phyloP scores from a whole-genome alignment of 2,888 invertebrate genomes.

The Drosophila emarginata region DNA sequence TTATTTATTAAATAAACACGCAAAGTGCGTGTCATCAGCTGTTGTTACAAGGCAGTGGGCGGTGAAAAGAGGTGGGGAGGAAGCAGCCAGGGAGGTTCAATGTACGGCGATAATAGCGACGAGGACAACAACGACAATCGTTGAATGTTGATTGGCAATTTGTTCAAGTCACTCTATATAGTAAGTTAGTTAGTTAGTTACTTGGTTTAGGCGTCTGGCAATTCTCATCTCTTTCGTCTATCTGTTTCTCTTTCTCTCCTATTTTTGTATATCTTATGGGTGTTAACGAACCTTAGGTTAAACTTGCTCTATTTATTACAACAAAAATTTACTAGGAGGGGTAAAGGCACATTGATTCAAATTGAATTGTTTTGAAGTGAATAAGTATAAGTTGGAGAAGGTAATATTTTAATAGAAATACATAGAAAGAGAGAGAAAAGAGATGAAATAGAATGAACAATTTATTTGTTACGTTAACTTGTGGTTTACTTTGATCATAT shows the following conservation, averaged over 20 bases:
- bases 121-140: conserved; percentile 41
- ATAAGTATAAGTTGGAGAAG: not conserved
- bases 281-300: conserved; percentile 49
- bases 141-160: conserved; percentile 62
- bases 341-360: conserved; percentile 24
- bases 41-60: conserved; percentile 14
- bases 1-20: conserved; percentile 75
- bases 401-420: not conserved
- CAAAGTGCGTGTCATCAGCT: conserved; percentile 65
- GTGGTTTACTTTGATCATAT: too few species aligned
- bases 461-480: too few species aligned
- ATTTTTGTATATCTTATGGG: conserved; percentile 19
- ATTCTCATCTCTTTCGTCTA: not conserved
- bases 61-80: not conserved
- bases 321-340: not conserved
- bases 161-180: conserved; percentile 47
- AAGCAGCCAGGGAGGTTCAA: conserved; percentile 33
- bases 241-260: not conserved
- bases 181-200: conserved; percentile 24
- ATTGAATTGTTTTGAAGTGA: conserved; percentile 34
- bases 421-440: too few species aligned
- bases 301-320: conserved; percentile 21
- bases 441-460: too few species aligned
- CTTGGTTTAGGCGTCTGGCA: not conserved
- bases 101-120: conserved; percentile 37